Conservation (phyloP, 2,113 vertebrate species). For the Malaclemys terrapin region DNA sequence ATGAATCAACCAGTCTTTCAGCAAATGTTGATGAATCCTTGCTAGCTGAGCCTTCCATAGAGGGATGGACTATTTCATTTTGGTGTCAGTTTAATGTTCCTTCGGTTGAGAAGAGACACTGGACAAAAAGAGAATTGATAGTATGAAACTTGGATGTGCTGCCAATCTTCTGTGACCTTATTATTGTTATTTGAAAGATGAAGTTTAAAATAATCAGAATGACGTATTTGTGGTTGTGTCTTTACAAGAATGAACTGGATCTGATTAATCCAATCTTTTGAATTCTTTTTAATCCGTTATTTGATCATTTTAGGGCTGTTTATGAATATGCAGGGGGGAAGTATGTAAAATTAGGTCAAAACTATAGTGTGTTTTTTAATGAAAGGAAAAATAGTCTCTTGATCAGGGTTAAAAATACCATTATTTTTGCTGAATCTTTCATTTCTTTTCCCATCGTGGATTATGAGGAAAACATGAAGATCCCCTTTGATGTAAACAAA, state of each 20-base stretch:
- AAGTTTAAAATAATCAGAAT: background rate
- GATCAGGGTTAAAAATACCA: background rate
- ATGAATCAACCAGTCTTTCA: background rate
- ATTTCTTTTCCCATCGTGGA: background rate
- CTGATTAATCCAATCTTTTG: background rate
- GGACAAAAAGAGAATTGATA: background rate
- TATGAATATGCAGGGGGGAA: background rate
- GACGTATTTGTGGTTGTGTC: background rate
- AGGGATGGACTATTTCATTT: background rate
- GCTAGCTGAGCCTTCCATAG: background rate
- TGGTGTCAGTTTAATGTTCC: background rate
- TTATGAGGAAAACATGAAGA: background rate
- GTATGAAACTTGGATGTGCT: background rate
- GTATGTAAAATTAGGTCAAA: background rate
- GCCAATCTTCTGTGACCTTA: background rate
- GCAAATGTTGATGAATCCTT: background rate
- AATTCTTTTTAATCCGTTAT: background rate
- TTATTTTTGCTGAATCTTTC: background rate
- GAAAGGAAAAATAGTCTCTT: background rate
- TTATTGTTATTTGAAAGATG: background rate
- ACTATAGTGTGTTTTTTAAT: background rate
- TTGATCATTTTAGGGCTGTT: background rate
- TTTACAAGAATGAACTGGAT: background rate
- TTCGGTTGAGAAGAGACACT: background rate
- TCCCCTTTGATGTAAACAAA: background rate